phyloP scores from a whole-genome alignment of 2,888 invertebrate species.

The Helicoverpa assulta region DNA sequence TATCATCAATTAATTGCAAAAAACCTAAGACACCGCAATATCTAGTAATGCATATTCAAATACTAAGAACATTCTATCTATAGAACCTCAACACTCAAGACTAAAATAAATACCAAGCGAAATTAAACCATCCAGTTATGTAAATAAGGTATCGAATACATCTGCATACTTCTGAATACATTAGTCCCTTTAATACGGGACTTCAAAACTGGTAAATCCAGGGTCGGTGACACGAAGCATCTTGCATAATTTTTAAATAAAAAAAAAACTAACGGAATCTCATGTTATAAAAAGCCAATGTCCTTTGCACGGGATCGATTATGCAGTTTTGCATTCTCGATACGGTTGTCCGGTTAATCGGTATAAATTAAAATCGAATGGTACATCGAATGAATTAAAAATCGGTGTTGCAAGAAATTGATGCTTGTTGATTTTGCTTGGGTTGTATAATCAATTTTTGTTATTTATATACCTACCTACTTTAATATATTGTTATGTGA shows the following conservation, averaged over 20 bases:
- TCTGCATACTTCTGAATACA: conserved; percentile 31
- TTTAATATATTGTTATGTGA: background rate
- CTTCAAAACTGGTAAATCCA: conserved; percentile 49
- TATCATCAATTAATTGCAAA: background rate
- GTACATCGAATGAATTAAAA: conserved; percentile 23
- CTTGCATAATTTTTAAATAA: conserved; percentile 59
- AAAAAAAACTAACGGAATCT: conserved; percentile 50
- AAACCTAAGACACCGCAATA: conserved; percentile 10
- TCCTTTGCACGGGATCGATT: conserved; percentile 36
- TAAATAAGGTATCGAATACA: conserved; percentile 28
- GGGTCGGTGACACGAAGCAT: conserved; percentile 56
- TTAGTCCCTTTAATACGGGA: conserved; percentile 39
- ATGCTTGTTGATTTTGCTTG: background rate
- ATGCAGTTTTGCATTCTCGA: conserved; percentile 50
- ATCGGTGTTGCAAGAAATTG: conserved; percentile 21
- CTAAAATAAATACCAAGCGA: conserved; percentile 15
- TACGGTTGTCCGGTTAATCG: conserved; percentile 11
- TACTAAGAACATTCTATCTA: conserved; percentile 10
- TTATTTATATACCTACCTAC: background rate
- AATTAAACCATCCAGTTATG: conserved; percentile 11
- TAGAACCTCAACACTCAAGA: conserved; percentile 7
- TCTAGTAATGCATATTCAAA: background rate
- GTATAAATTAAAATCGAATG: conserved; percentile 16
- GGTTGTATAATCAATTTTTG: background rate
- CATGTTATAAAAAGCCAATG: conserved; percentile 41